Conservation (phyloP, 1,140 invertebrate genomes). For the Druon quercuslanigerum region DNA sequence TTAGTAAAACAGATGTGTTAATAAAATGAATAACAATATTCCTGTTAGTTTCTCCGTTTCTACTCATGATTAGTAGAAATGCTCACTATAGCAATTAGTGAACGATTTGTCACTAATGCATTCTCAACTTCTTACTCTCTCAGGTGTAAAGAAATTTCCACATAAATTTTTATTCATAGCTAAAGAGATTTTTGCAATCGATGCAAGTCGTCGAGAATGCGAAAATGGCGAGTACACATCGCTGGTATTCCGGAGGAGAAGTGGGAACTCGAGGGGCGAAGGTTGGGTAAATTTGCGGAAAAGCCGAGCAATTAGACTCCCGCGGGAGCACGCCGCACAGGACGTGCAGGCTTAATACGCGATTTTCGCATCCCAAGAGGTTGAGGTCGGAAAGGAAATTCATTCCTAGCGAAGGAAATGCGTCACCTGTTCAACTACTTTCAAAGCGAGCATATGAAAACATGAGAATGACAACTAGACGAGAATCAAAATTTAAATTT, state of each 20-base stretch:
- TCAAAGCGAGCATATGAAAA: background rate
- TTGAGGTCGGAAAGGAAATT: conserved; percentile 20
- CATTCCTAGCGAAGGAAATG: background rate
- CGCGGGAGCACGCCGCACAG: conserved; percentile 18
- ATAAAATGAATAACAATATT: too few relatives aligned
- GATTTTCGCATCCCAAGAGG: conserved; percentile 27
- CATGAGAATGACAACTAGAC: too few relatives aligned
- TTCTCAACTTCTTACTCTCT: background rate
- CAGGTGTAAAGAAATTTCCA: background rate
- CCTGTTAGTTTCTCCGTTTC: too few relatives aligned
- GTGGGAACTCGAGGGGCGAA: conserved; percentile 21
- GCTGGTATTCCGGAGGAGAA: conserved; percentile 23
- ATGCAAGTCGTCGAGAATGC: conserved; percentile 16
- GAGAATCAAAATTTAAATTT: background rate
- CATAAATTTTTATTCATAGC: background rate
- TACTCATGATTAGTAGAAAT: too few relatives aligned
- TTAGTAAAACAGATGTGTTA: too few relatives aligned
- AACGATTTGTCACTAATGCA: too few relatives aligned
- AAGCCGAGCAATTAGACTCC: conserved; percentile 30
- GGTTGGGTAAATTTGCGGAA: conserved; percentile 30
- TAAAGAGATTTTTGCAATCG: conserved; percentile 22
- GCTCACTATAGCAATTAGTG: too few relatives aligned
- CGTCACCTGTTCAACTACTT: background rate
- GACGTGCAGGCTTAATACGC: conserved; percentile 20
- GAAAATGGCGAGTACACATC: conserved; percentile 19